Evolutionary conservation across 2,888 invertebrate species (phyloP).

Genomic region (Nymphalis urticae): DNA sequence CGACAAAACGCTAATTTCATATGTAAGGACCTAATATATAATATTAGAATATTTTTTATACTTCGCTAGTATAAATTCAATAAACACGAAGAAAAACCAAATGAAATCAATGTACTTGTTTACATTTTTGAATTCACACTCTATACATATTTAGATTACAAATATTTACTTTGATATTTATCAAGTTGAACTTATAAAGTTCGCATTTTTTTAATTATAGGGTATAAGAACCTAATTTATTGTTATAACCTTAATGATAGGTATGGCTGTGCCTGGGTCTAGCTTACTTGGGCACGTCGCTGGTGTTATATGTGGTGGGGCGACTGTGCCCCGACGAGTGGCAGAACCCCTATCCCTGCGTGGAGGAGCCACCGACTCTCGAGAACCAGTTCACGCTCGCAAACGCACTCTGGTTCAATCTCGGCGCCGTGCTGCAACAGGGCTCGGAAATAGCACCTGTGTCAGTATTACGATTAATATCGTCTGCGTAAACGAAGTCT

Average conservation of each 20-base stretch:
- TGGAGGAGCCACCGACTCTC: conserved; percentile 89
- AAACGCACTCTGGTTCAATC: conserved; percentile 94
- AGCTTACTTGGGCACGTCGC: conserved; percentile 90
- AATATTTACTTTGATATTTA: too few relatives aligned
- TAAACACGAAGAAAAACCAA: too few relatives aligned
- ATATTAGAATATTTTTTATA: not conserved
- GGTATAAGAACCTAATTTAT: too few relatives aligned
- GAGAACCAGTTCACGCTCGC: conserved; percentile 92
- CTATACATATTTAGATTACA: too few relatives aligned
- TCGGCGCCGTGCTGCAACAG: conserved; percentile 92
- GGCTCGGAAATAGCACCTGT: conserved; percentile 93
- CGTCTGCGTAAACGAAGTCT: too few relatives aligned
- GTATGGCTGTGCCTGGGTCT: conserved; percentile 93
- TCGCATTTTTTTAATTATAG: too few relatives aligned
- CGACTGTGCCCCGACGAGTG: conserved; percentile 93
- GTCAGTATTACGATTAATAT: conserved; percentile 81
- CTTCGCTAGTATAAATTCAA: too few relatives aligned
- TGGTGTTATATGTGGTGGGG: conserved; percentile 90
- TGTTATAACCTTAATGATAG: conserved; percentile 40
- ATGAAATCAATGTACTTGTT: too few relatives aligned
- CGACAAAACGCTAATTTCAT: too few relatives aligned
- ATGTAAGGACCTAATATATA: too few relatives aligned
- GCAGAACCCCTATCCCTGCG: conserved; percentile 93
- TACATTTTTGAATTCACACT: too few relatives aligned
- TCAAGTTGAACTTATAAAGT: too few relatives aligned